A percentile compares a stretch with the other conserved stretches of the same genome.
Evolutionary conservation across 2,888 invertebrate genomes (phyloP).

Genomic region (Agrotis segetum): DNA sequence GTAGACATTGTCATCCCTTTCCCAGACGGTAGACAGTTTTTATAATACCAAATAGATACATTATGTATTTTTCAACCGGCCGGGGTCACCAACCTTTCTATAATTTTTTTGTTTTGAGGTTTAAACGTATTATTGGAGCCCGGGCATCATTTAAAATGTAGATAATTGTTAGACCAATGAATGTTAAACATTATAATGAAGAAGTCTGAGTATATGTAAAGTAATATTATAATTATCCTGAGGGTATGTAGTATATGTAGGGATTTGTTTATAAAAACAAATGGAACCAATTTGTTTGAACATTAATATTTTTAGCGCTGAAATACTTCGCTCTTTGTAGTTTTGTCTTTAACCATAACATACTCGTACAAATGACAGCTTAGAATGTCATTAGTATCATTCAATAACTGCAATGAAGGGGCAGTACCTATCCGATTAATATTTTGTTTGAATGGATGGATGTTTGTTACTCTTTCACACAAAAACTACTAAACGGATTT

Average conservation of each 20-base stretch:
- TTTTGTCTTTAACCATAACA: no score
- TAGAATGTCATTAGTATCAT: no score
- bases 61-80: not conserved
- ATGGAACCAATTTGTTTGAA: not conserved
- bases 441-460: no score
- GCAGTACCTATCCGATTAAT: no score
- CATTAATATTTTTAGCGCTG: not conserved
- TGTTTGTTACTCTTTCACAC: no score
- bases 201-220: not conserved
- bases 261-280: not conserved
- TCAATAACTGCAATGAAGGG: no score
- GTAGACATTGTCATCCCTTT: slow-evolving; percentile 6
- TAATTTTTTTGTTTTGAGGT: not conserved
- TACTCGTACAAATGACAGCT: no score
- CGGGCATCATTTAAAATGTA: not conserved
- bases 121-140: not conserved
- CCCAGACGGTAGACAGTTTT: not conserved
- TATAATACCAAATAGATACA: not conserved
- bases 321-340: not conserved
- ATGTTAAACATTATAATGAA: not conserved
- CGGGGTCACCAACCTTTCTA: not conserved
- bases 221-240: no score
- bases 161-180: not conserved
- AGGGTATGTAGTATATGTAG: not conserved
- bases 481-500: no score